These are phyloP conservation scores for Sebastes melanostomus DNA, from an alignment of 2,797 vertebrate species.

Conservation along the genomic window DNA sequence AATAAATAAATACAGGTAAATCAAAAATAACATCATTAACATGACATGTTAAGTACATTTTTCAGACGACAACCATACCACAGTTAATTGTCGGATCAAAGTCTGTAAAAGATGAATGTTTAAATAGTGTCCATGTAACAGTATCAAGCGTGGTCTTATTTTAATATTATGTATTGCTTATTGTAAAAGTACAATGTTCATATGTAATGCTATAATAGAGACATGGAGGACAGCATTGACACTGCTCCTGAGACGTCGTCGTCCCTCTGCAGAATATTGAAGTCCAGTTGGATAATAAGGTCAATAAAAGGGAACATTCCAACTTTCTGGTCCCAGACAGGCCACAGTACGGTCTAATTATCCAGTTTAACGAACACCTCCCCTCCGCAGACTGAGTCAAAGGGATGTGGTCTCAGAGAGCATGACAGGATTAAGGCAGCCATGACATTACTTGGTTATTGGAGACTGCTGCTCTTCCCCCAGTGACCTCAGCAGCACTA, in stretches of 20 bases:
- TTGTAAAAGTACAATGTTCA: not conserved
- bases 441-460: conserved; percentile 40
- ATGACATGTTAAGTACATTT: too few species aligned
- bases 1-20: too few species aligned
- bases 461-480: conserved; percentile 24
- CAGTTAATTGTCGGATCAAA: too few species aligned
- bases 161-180: not conserved
- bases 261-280: not conserved
- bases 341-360: conserved; percentile 17
- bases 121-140: too few species aligned
- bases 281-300: not conserved
- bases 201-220: not conserved
- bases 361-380: conserved; percentile 34
- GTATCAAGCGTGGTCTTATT: not conserved
- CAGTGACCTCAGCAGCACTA: not conserved
- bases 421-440: conserved; percentile 36
- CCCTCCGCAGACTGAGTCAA: conserved; percentile 8
- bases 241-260: not conserved
- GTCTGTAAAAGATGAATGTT: too few species aligned
- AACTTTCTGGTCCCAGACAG: not conserved
- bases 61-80: too few species aligned
- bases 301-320: conserved; percentile 13
- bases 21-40: too few species aligned
- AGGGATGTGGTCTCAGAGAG: conserved; percentile 24
- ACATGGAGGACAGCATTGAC: not conserved